phyloP scores from a whole-genome alignment of 1,140 invertebrate species.

The Bradysia coprophila region DNA sequence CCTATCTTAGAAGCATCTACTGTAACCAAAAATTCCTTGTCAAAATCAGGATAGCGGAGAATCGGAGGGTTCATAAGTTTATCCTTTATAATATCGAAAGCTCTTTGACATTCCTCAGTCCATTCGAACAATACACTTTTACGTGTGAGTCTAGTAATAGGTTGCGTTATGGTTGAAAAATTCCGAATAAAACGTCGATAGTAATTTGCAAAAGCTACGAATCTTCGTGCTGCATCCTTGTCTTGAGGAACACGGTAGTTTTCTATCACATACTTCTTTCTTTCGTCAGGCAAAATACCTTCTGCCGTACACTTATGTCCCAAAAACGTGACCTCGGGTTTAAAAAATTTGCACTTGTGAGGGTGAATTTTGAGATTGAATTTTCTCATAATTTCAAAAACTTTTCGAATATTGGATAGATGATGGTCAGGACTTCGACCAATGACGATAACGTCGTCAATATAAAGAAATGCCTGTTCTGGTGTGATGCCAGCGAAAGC shows the following conservation, averaged over 20 bases:
- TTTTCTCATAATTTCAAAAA: slow-evolving; percentile 5
- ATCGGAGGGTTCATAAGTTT: slow-evolving; percentile 9
- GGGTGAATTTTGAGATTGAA: slow-evolving; percentile 6
- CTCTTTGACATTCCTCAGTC: slow-evolving; percentile 7
- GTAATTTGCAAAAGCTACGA: slow-evolving; percentile 9
- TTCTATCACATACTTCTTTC: not conserved
- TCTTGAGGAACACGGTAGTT: not conserved
- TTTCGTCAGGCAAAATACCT: slow-evolving; percentile 4
- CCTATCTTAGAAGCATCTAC: slow-evolving; percentile 18
- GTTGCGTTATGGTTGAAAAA: slow-evolving; percentile 11
- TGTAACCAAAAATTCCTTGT: slow-evolving; percentile 14
- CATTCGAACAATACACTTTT: slow-evolving; percentile 9
- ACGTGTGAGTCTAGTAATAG: slow-evolving; percentile 10
- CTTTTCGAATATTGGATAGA: slow-evolving; percentile 1
- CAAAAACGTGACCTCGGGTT: slow-evolving; percentile 5
- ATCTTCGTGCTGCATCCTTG: slow-evolving; percentile 7
- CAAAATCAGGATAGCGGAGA: slow-evolving; percentile 18
- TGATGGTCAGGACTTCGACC: slow-evolving; percentile 1
- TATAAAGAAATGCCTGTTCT: slow-evolving; percentile 8
- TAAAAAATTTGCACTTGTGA: slow-evolving; percentile 6
- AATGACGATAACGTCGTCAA: slow-evolving; percentile 8
- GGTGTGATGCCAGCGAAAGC: not conserved
- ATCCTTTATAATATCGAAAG: slow-evolving; percentile 11
- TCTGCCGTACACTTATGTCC: slow-evolving; percentile 5
- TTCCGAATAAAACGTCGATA: slow-evolving; percentile 9